A percentile compares a stretch with the other conserved stretches of the same genome.
Evolutionary conservation across 2,888 invertebrate species (phyloP).

Genomic region (Troides helena): DNA sequence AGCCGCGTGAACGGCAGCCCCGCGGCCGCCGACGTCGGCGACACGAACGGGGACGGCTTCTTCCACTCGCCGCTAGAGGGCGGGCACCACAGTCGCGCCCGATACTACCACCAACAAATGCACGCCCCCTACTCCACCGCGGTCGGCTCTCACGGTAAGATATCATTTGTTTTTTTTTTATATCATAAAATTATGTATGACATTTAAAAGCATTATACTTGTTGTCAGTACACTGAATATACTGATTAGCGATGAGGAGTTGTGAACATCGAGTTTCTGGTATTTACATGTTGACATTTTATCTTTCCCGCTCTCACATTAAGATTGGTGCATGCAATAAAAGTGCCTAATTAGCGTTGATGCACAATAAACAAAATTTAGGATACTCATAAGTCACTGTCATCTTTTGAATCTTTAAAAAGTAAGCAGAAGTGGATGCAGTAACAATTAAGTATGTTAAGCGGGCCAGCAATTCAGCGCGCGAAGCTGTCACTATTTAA

Average conservation of each 20-base stretch:
- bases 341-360: conserved; percentile 11
- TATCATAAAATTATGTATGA: not conserved
- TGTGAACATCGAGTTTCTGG: not conserved
- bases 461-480: conserved; percentile 48
- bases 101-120: conserved; percentile 81
- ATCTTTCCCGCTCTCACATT: not conserved
- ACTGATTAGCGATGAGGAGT: not conserved
- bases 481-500: conserved; percentile 59
- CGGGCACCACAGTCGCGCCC: conserved; percentile 77
- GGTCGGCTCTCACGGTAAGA: conserved; percentile 77
- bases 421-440: conserved; percentile 45
- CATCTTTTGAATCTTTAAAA: conserved; percentile 29
- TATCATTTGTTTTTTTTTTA: conserved; percentile 14
- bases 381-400: conserved; percentile 30
- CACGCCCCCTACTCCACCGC: conserved; percentile 79
- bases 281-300: not conserved
- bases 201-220: not conserved
- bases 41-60: conserved; percentile 77
- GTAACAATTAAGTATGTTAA: conserved; percentile 59
- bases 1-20: conserved; percentile 78
- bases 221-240: not conserved
- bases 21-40: conserved; percentile 70
- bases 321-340: conserved; percentile 1
- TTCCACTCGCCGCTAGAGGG: conserved; percentile 79
- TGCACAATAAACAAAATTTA: conserved; percentile 20